phyloP scores from a whole-genome alignment of 2,888 invertebrate species.

The Neuroscelio doddi region DNA sequence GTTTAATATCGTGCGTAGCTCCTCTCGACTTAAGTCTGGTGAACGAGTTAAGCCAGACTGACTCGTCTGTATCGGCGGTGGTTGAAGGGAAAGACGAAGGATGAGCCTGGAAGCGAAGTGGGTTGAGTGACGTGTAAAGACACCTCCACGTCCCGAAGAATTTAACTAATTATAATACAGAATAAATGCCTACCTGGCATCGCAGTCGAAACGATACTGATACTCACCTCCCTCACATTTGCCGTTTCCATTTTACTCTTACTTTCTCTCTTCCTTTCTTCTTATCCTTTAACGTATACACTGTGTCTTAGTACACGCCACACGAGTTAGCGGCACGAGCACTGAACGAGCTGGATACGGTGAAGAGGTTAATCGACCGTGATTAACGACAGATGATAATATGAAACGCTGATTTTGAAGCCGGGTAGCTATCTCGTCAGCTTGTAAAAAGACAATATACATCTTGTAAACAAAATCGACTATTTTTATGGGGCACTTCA shows the following conservation, averaged over 20 bases:
- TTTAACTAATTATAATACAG: slow-evolving; percentile 72
- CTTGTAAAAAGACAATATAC: slow-evolving; percentile 20
- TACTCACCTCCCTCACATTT: slow-evolving; percentile 55
- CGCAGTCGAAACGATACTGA: slow-evolving; percentile 66
- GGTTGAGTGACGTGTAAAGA: slow-evolving; percentile 71
- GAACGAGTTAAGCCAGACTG: slow-evolving; percentile 69
- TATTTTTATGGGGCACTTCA: too few species aligned
- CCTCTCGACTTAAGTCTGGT: slow-evolving; percentile 48
- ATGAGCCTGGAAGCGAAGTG: slow-evolving; percentile 69
- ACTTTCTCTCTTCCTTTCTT: slow-evolving; percentile 28
- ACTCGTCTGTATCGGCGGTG: slow-evolving; percentile 55
- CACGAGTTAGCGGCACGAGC: slow-evolving; percentile 64
- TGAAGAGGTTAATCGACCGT: slow-evolving; percentile 40
- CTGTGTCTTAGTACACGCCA: slow-evolving; percentile 66
- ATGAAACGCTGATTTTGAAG: slow-evolving; percentile 29
- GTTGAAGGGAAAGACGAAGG: slow-evolving; percentile 50
- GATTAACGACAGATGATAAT: slow-evolving; percentile 43
- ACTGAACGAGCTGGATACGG: slow-evolving; percentile 36
- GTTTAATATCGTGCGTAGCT: slow-evolving; percentile 68
- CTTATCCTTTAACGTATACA: slow-evolving; percentile 37
- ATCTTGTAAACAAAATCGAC: too few species aligned
- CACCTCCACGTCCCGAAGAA: slow-evolving; percentile 71
- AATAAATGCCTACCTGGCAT: slow-evolving; percentile 70
- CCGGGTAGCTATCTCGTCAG: slow-evolving; percentile 17
- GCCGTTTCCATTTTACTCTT: slow-evolving; percentile 41